Evolutionary conservation across 1,140 invertebrate species (phyloP).

Genomic region (Drosophila varians): DNA sequence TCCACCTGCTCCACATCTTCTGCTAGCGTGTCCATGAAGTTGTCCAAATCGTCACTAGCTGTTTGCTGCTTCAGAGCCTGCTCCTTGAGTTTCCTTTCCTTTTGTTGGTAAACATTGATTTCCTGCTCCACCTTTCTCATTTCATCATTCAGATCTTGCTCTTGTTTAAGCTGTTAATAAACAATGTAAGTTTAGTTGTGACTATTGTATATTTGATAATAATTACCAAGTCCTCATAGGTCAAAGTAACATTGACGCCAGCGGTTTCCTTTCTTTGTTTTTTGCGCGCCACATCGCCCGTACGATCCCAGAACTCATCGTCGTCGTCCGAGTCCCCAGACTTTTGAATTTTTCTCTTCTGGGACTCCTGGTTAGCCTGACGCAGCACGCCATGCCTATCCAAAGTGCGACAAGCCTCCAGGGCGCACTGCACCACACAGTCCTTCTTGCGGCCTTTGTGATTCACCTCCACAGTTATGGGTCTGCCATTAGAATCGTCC

Average conservation of each 20-base stretch:
- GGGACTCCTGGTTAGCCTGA: constrained; percentile 89
- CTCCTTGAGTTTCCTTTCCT: constrained; percentile 78
- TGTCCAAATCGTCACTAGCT: constrained; percentile 86
- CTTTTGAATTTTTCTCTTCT: constrained; percentile 86
- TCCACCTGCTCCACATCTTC: constrained; percentile 81
- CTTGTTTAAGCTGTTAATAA: constrained; percentile 87
- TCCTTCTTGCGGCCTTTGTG: constrained; percentile 98
- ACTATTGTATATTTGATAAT: neutral
- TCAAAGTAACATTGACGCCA: constrained; percentile 85
- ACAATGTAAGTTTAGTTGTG: neutral
- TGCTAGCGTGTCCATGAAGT: constrained; percentile 88
- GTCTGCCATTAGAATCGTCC: constrained; percentile 89
- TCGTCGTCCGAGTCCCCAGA: constrained; percentile 93
- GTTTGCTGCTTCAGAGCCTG: constrained; percentile 83
- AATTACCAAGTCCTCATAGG: constrained; percentile 91
- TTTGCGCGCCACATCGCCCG: constrained; percentile 96
- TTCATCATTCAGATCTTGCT: constrained; percentile 85
- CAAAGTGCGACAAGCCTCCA: constrained; percentile 96
- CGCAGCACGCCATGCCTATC: constrained; percentile 92
- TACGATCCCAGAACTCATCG: constrained; percentile 98
- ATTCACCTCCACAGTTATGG: constrained; percentile 92
- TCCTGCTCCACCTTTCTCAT: constrained; percentile 86
- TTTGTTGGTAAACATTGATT: constrained; percentile 84
- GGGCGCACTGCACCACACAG: constrained; percentile 94
- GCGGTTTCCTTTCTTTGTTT: constrained; percentile 88